Conservation (phyloP, 2,888 invertebrate species). For the Mesodorylaimus sp. region DNA sequence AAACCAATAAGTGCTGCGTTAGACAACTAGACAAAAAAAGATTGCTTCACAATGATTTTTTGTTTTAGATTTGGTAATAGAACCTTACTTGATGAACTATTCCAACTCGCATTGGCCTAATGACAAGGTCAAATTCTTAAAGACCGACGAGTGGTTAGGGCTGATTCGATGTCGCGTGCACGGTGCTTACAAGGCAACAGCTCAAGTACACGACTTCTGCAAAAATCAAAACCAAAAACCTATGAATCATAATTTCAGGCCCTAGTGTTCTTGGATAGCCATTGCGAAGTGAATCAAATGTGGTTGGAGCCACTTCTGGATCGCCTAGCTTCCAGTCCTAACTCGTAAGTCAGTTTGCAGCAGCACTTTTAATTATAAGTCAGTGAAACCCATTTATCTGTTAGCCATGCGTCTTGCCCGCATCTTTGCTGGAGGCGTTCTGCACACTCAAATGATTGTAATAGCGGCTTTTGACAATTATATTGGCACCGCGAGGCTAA, state of each 20-base stretch:
- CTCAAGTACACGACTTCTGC: constrained; percentile 46
- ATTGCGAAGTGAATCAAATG: constrained; percentile 90
- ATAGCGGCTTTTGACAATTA: too few species aligned
- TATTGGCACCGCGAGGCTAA: too few species aligned
- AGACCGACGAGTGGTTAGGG: constrained; percentile 58
- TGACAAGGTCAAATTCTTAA: constrained; percentile 47
- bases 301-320: constrained; percentile 87
- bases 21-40: too few species aligned
- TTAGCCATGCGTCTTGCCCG: too few species aligned
- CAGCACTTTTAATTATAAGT: too few species aligned
- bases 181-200: constrained; percentile 75
- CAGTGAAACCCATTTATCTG: too few species aligned
- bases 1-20: too few species aligned
- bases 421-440: too few species aligned
- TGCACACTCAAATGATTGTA: too few species aligned
- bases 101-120: constrained; percentile 6
- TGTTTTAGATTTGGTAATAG: constrained; percentile 1
- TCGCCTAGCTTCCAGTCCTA: too few species aligned
- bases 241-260: constrained; percentile 44
- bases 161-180: constrained; percentile 75
- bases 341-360: too few species aligned
- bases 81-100: neutral
- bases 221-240: neutral
- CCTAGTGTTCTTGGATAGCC: constrained; percentile 86
- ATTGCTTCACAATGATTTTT: too few species aligned